These are phyloP conservation scores for Australoheros facetus DNA, from an alignment of 2,797 vertebrate species.

Conservation along the genomic window DNA sequence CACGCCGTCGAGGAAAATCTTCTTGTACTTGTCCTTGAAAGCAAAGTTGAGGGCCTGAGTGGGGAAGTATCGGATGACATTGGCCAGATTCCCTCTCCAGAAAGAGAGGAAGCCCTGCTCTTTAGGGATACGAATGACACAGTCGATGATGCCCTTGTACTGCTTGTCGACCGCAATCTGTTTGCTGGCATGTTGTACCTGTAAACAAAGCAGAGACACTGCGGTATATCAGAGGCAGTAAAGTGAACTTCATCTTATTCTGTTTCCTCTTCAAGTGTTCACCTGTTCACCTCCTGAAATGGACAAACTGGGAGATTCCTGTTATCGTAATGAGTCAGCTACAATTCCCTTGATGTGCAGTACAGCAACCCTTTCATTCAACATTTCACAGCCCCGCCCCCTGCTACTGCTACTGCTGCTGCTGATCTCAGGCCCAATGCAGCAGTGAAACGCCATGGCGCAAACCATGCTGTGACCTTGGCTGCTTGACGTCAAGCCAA, in stretches of 20 bases:
- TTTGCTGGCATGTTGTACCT: slow-evolving; percentile 91
- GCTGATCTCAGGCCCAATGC: slow-evolving; percentile 45
- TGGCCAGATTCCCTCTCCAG: slow-evolving; percentile 94
- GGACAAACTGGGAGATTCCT: not conserved
- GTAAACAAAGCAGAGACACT: slow-evolving; percentile 12
- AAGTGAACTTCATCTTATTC: not conserved
- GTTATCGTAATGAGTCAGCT: not conserved
- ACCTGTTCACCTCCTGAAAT: not conserved
- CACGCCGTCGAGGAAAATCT: slow-evolving; percentile 89
- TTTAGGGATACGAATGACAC: slow-evolving; percentile 89
- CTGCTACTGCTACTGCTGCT: not conserved
- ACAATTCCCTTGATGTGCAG: slow-evolving; percentile 32
- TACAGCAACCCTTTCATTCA: slow-evolving; percentile 49
- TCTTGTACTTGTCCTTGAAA: slow-evolving; percentile 97
- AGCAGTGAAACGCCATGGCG: slow-evolving; percentile 38
- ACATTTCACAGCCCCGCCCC: slow-evolving; percentile 30
- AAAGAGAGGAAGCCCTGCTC: slow-evolving; percentile 91
- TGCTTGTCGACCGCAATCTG: slow-evolving; percentile 89
- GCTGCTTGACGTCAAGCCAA: slow-evolving; percentile 13
- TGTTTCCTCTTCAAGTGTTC: not conserved
- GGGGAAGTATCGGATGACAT: slow-evolving; percentile 94
- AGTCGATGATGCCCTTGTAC: slow-evolving; percentile 94
- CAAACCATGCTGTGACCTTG: slow-evolving; percentile 81
- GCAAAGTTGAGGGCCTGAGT: slow-evolving; percentile 95
- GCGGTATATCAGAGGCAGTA: not conserved